phyloP scores from a whole-genome alignment of 2,888 invertebrate species.

The Drosophila algonquin region DNA sequence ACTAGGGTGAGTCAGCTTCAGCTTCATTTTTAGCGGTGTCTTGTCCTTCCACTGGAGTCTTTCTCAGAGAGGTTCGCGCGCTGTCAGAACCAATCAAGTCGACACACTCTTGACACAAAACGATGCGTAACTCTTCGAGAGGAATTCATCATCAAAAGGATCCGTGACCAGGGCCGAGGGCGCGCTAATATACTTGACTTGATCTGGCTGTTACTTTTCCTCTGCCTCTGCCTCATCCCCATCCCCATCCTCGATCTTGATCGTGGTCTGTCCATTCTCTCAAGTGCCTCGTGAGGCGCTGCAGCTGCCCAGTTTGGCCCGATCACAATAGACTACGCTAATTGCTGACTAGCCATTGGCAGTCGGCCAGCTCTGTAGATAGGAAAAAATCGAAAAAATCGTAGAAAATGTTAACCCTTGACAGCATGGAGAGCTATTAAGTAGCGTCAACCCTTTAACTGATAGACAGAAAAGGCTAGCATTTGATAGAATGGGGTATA shows the following conservation, averaged over 20 bases:
- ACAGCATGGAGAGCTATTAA: too few species aligned
- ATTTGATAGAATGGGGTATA: too few species aligned
- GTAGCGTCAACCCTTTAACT: too few species aligned
- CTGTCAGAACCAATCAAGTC: constrained; percentile 81
- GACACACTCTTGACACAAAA: constrained; percentile 76
- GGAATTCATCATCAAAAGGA: constrained; percentile 65
- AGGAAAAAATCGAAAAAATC: background rate
- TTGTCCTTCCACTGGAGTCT: constrained; percentile 47
- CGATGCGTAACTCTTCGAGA: constrained; percentile 78
- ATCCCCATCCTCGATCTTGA: constrained; percentile 23
- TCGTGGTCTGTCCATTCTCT: constrained; percentile 28
- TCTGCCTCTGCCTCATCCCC: constrained; percentile 1
- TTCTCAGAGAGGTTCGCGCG: constrained; percentile 64
- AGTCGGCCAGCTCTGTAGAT: background rate
- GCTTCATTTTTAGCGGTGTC: constrained; percentile 19
- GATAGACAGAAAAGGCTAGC: too few species aligned
- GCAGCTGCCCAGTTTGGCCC: constrained; percentile 55
- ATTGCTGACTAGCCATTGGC: constrained; percentile 71
- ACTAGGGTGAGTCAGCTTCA: constrained; percentile 55
- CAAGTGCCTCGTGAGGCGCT: constrained; percentile 23
- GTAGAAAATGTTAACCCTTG: background rate
- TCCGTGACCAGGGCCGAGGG: constrained; percentile 64
- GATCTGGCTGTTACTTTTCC: constrained; percentile 32
- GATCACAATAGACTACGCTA: constrained; percentile 62
- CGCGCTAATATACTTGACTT: constrained; percentile 67